Evolutionary conservation across 2,113 vertebrate species (phyloP), one percentile per base, ranked within the genome.

Genomic region (Myxocyprinus asiaticus): DNA sequence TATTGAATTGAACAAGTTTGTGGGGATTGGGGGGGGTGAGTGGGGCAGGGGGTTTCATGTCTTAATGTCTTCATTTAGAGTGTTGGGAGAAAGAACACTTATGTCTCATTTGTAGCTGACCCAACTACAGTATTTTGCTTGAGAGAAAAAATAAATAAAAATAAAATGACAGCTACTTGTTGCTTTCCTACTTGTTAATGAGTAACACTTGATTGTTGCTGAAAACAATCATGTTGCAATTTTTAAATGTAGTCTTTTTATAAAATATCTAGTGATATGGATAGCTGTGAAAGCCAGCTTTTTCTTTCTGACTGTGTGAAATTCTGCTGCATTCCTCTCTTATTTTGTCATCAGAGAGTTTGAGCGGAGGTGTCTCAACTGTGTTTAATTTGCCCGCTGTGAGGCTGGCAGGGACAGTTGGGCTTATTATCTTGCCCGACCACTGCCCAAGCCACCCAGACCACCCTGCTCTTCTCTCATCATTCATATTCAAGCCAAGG

Each of bases 401-500:
- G 88, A 89, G 88, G 89, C 88, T 91, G 90, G 88, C 83, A 78
- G 87, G 77, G 90, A 90, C 91, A 89, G 91, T 90, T 86, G 82
- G 88, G 87, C 87, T 93, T 89, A 89, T 90, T 91, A 69, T 76
- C 70, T 71, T 87, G 89, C 88, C 89, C 89, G 86, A 33, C 89
- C 88, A 86, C 89, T 79, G 85, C 89, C 86, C 83, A 84, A 90
- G 85, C 87, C 83, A 82, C 84, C 73, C 69, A 79, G 93, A 93
- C 93, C 93, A 94, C 92, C 92, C 93, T 93, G 92, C 90, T 93
- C 88, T 89, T 89, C 89, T 90, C 89, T 92, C 91, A 92, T 93
- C 92, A 94, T 93, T 94, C 91, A 93, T 92, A 94, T 93, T 94
- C 92, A 93, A 92, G 91, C 90, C 92, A 88, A 90, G 90, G 92